Evolutionary conservation across 2,113 vertebrate genomes (phyloP).

Genomic region (Antidorcas marsupialis): DNA sequence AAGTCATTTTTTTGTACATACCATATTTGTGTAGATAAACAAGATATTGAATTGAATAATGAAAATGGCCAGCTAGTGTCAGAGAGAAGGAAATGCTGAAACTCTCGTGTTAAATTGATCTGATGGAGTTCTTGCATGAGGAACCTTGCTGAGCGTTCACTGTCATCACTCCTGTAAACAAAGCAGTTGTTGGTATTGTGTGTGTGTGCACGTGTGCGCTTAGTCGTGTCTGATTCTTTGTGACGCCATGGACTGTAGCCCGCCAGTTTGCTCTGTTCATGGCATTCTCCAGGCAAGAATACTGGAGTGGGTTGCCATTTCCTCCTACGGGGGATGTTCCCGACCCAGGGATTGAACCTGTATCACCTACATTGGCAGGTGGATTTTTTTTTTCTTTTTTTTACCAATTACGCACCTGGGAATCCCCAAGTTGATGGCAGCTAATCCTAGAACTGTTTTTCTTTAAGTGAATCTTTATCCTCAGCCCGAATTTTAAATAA

Average conservation of each 20-base stretch:
- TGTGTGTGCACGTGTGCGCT: background rate
- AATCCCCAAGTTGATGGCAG: background rate
- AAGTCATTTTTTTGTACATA: background rate
- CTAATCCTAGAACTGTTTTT: background rate
- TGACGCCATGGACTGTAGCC: background rate
- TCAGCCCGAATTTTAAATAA: background rate
- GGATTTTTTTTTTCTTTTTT: background rate
- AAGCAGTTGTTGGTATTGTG: background rate
- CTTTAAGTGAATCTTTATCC: background rate
- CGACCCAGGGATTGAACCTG: background rate
- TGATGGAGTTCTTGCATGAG: background rate
- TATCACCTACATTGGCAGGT: background rate
- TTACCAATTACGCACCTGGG: background rate
- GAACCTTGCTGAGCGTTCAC: accelerated
- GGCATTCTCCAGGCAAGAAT: background rate
- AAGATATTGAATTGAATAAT: background rate
- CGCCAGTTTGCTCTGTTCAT: background rate
- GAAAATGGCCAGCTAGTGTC: background rate
- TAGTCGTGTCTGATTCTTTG: background rate
- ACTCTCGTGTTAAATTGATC: background rate
- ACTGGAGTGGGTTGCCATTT: background rate
- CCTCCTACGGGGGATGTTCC: background rate
- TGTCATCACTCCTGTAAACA: background rate
- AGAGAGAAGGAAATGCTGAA: background rate
- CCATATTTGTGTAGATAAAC: background rate